Evolutionary conservation across 2,113 vertebrate species (phyloP).

Genomic region (Bos taurus): DNA sequence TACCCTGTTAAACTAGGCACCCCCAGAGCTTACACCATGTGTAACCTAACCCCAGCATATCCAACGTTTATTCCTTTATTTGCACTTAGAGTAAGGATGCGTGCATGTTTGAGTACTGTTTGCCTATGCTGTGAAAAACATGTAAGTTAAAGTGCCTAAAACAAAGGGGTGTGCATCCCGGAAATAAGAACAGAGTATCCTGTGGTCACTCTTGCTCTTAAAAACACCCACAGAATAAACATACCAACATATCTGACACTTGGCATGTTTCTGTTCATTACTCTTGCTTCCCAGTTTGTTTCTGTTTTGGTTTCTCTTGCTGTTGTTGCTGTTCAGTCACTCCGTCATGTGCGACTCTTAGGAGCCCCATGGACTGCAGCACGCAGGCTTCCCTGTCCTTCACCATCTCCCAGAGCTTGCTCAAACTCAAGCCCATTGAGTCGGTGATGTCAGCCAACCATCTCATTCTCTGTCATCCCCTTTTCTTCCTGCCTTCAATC

Average conservation of each 20-base stretch:
- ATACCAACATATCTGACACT: fast-evolving
- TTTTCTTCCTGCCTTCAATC: neutral
- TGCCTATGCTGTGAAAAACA: neutral
- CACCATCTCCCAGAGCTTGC: neutral
- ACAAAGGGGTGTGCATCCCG: neutral
- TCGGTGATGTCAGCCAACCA: neutral
- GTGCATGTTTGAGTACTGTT: fast-evolving
- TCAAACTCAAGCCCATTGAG: neutral
- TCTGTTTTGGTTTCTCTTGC: neutral
- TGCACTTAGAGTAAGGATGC: neutral
- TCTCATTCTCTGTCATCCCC: fast-evolving
- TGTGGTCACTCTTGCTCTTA: neutral
- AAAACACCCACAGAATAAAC: neutral
- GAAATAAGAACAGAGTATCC: neutral
- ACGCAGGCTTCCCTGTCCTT: neutral
- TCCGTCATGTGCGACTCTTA: fast-evolving
- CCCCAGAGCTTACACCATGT: neutral
- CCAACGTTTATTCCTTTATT: neutral
- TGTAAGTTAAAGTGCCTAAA: neutral
- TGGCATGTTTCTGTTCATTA: neutral
- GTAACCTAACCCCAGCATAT: neutral
- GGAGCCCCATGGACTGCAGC: neutral
- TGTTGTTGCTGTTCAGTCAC: neutral
- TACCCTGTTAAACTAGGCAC: neutral
- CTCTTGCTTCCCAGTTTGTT: neutral